phyloP scores from a whole-genome alignment of 2,113 vertebrate genomes.

The Chamaetylas fuelleborni region DNA sequence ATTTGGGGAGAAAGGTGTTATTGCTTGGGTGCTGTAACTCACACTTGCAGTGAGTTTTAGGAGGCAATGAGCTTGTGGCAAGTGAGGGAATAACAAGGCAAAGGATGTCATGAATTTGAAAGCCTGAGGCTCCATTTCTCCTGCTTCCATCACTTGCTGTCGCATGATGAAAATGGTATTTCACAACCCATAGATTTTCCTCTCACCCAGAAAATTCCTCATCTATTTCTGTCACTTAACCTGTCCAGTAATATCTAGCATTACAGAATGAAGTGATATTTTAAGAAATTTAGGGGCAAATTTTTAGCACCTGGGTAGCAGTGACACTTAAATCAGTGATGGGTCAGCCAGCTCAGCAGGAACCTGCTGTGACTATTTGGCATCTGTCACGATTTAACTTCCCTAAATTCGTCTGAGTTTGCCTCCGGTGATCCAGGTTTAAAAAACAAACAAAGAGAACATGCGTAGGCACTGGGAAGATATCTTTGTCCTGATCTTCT shows the following conservation, averaged over 20 bases:
- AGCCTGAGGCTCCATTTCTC: not conserved
- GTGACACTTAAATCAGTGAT: not conserved
- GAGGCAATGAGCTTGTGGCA: not conserved
- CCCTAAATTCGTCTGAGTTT: not conserved
- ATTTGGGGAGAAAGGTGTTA: not conserved
- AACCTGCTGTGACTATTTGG: not conserved
- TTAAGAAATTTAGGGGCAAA: not conserved
- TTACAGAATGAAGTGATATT: not conserved
- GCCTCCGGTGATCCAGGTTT: not conserved
- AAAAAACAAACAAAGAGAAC: conserved; percentile 29
- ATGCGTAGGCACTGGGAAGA: not conserved
- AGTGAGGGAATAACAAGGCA: not conserved
- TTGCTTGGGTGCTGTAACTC: not conserved
- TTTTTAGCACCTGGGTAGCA: not conserved
- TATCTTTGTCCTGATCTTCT: conserved; percentile 33
- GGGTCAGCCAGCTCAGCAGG: not conserved
- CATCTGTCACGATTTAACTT: not conserved
- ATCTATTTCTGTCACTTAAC: not conserved
- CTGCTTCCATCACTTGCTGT: not conserved
- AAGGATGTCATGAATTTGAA: not conserved
- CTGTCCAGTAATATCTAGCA: not conserved
- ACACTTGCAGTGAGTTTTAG: not conserved
- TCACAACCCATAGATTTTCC: not conserved
- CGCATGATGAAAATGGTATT: not conserved
- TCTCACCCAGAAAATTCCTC: not conserved